Conservation (phyloP, 2,797 vertebrate species). For the Acipenser oxyrinchus region DNA sequence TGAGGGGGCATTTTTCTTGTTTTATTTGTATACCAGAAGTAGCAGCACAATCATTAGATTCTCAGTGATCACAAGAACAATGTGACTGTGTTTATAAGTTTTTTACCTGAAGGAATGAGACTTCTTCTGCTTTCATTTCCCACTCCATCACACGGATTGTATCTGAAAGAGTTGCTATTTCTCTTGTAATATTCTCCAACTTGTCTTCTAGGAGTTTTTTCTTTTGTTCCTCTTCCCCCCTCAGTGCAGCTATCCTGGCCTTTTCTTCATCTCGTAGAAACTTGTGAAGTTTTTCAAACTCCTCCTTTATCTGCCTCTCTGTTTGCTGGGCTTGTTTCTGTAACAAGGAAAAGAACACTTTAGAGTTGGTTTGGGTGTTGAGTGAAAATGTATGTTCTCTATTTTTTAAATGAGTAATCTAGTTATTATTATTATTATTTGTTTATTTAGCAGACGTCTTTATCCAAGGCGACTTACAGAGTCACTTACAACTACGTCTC, state of each 20-base stretch:
- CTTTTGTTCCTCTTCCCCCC: slow-evolving; percentile 28
- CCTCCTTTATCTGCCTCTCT: slow-evolving; percentile 6
- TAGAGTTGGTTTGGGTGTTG: neutral
- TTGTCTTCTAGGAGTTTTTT: slow-evolving; percentile 15
- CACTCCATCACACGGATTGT: slow-evolving; percentile 15
- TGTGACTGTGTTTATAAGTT: no score
- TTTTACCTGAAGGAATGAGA: slow-evolving; percentile 23
- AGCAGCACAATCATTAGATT: no score
- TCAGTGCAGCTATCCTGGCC: slow-evolving; percentile 35
- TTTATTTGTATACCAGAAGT: no score
- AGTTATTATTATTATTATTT: neutral
- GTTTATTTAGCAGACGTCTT: no score
- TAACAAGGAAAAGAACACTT: neutral
- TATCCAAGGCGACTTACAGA: no score
- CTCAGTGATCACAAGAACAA: neutral
- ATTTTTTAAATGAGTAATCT: neutral
- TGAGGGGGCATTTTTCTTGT: no score
- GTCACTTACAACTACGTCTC: no score
- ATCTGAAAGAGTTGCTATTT: slow-evolving; percentile 17
- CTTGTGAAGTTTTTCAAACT: slow-evolving; percentile 43
- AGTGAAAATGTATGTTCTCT: neutral
- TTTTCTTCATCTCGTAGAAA: slow-evolving; percentile 42
- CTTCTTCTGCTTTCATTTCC: slow-evolving; percentile 11
- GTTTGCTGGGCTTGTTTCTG: neutral
- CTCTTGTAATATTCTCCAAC: slow-evolving; percentile 19